Conservation (phyloP, 1,140 invertebrate genomes). For the Geopemphigus sp. region DNA sequence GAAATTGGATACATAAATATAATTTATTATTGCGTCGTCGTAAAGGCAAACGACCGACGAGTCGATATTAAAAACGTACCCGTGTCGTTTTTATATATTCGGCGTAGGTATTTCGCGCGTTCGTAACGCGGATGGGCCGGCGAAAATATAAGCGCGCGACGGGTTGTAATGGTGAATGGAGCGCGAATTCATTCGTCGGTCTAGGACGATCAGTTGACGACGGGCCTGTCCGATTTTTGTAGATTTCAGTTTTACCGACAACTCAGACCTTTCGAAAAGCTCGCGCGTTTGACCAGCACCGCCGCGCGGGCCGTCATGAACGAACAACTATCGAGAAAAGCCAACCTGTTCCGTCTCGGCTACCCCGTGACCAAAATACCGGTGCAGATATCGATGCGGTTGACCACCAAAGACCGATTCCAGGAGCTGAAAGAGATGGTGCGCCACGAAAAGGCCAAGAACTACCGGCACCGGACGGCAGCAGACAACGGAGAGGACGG, state of each 20-base stretch:
- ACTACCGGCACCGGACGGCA: not conserved
- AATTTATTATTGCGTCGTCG: no score
- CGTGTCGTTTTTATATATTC: no score
- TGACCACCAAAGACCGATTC: slow-evolving; percentile 30
- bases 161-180: no score
- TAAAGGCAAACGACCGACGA: no score
- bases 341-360: slow-evolving; percentile 26
- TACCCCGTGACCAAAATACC: slow-evolving; percentile 19
- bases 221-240: not conserved
- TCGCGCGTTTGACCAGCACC: slow-evolving; percentile 16
- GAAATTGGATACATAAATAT: no score
- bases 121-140: no score
- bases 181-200: no score
- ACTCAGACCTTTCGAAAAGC: slow-evolving; percentile 31
- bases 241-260: slow-evolving; percentile 15
- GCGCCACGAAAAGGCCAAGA: slow-evolving; percentile 1
- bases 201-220: no score
- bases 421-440: slow-evolving; percentile 18
- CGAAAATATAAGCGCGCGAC: no score
- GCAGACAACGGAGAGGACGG: not conserved
- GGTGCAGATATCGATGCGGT: not conserved
- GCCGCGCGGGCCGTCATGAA: not conserved
- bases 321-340: not conserved
- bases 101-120: no score
- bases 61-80: no score